Evolutionary conservation across 1,140 invertebrate species (phyloP).

Genomic region (Listronotus oregonensis): DNA sequence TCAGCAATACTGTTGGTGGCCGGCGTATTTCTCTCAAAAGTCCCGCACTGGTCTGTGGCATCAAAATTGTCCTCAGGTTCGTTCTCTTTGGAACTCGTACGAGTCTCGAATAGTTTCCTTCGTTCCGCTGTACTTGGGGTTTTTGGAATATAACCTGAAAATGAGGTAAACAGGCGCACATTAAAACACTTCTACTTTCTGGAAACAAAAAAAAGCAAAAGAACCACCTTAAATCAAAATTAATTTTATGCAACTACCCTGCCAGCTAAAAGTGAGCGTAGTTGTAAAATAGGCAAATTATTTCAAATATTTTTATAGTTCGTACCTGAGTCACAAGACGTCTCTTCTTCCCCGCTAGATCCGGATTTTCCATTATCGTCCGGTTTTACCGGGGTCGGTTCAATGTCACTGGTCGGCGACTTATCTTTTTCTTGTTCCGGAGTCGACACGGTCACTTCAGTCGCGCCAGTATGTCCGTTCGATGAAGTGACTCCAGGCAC

Average conservation of each 20-base stretch:
- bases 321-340: slow-evolving; percentile 48
- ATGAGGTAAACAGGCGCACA: background rate
- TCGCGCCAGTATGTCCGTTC: background rate
- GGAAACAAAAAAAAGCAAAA: no score
- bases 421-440: slow-evolving; percentile 35
- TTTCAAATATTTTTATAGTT: background rate
- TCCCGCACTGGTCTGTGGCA: slow-evolving; percentile 55
- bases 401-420: slow-evolving; percentile 37
- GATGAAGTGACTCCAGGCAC: slow-evolving; percentile 58
- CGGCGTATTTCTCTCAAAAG: slow-evolving; percentile 60
- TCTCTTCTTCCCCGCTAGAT: slow-evolving; percentile 66
- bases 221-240: no score
- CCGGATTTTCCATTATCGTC: slow-evolving; percentile 66
- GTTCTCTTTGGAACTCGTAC: slow-evolving; percentile 52
- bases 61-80: slow-evolving; percentile 55
- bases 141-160: slow-evolving; percentile 62
- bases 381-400: slow-evolving; percentile 17
- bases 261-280: background rate
- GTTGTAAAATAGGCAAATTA: no score
- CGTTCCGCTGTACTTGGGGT: slow-evolving; percentile 77
- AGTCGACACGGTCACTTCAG: background rate
- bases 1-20: slow-evolving; percentile 78
- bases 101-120: slow-evolving; percentile 69
- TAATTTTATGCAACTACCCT: no score
- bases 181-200: no score